Evolutionary conservation across 1,140 invertebrate species (phyloP), one percentile per base, ranked within the genome.

Genomic region (Ostrea denselamellosa): DNA sequence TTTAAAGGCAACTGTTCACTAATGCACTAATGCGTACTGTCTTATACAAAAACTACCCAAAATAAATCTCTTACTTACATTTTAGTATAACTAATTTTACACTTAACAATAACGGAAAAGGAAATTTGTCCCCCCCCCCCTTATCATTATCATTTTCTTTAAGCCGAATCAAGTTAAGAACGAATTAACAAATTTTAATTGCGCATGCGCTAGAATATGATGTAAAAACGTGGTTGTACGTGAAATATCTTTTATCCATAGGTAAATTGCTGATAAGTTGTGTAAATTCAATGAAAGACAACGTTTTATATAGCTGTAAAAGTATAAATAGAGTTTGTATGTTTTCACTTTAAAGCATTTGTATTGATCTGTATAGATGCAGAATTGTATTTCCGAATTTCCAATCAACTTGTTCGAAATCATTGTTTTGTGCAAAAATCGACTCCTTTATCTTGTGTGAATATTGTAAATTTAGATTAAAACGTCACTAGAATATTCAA

Each of bases 161-260:
- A 2, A 5, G 34, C 7, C 68, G 68, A 71, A 71, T 71, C 8
- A 10, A 34, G 2, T 71, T 28, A 25, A 10, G 68, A 71, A 71
- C 68, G 68, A 71, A 22, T 71, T 71, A 71, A 12, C 28, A 28
- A 71, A 25, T 10, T 28, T 25, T 25, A 22, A 22, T 4, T 71
- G 68, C 68, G 68, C 68, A 71, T 71, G 68, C 68, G 22, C 68
- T 8, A 1, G 8, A 71, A 71, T 25, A 25, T 71, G 68, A 71
- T 71, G 68, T 71, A 71, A 71, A 71, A 71, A 71, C 68, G 68
- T 71, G 68, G 68, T 71, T 71, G 28, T 34, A 28, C 22, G 22
- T 12, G 28, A 71, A 71, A 28, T 28, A 25, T 25, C 22, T 8
- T 28, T 62, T 62, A 44, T 10, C 22, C 68, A 9, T 28, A 25